Percentiles rank a stretch among this genome's conserved stretches.
Conservation (phyloP, 2,888 invertebrate species). For the Drosophila planitibia region DNA sequence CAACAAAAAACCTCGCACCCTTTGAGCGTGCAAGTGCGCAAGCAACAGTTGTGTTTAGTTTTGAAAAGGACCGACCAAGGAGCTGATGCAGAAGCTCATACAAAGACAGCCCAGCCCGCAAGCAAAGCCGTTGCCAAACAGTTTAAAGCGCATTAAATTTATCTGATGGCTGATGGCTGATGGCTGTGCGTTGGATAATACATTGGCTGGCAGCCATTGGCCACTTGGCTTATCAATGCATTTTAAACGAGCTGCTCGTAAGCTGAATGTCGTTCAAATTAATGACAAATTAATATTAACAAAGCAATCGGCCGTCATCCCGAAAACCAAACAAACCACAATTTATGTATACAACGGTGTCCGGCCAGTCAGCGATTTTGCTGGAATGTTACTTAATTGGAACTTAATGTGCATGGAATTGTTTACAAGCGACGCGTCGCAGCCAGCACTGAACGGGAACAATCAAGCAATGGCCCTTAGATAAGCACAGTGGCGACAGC, state of each 20-base stretch:
- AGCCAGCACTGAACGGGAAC: slow-evolving; percentile 11
- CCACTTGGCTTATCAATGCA: slow-evolving; percentile 79
- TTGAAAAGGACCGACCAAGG: slow-evolving; percentile 59
- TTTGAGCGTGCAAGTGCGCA: slow-evolving; percentile 64
- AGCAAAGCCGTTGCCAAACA: slow-evolving; percentile 66
- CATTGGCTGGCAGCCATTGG: slow-evolving; percentile 31
- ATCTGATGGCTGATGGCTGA: slow-evolving; percentile 58
- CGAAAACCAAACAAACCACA: slow-evolving; percentile 47
- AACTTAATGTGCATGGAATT: slow-evolving; percentile 78
- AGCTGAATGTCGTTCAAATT: slow-evolving; percentile 64
- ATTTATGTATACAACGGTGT: slow-evolving; percentile 34
- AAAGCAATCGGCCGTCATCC: slow-evolving; percentile 68
- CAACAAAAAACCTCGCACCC: slow-evolving; percentile 59
- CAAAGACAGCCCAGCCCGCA: slow-evolving; percentile 31
- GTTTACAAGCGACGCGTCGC: slow-evolving; percentile 61
- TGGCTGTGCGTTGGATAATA: slow-evolving; percentile 28
- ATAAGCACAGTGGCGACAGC: slow-evolving; percentile 69
- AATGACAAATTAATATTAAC: slow-evolving; percentile 81
- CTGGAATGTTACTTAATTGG: slow-evolving; percentile 76
- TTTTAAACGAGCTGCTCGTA: slow-evolving; percentile 76
- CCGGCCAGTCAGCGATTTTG: slow-evolving; percentile 53
- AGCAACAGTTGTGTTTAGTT: slow-evolving; percentile 77
- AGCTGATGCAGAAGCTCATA: slow-evolving; percentile 18
- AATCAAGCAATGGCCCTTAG: slow-evolving; percentile 37
- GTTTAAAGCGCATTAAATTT: slow-evolving; percentile 80